These are phyloP conservation scores for Podargus strigoides DNA, from an alignment of 2,797 vertebrate species.

Conservation along the genomic window DNA sequence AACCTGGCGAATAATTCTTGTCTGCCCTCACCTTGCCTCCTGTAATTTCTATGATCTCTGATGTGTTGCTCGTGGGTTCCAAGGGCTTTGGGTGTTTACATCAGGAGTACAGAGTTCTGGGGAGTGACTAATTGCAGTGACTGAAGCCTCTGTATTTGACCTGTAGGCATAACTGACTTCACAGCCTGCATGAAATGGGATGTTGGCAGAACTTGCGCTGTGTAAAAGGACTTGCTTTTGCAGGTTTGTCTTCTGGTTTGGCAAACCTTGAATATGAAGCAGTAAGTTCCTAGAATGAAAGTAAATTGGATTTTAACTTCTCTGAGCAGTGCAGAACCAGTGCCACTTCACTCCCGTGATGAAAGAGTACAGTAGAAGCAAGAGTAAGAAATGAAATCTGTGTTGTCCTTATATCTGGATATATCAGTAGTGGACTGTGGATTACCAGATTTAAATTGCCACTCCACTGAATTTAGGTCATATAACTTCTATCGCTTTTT, in stretches of 20 bases:
- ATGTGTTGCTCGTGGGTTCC: neutral
- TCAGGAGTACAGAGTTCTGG: conserved; percentile 22
- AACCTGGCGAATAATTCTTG: conserved; percentile 16
- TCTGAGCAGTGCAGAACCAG: neutral
- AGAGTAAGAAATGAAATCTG: neutral
- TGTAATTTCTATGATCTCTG: conserved; percentile 20
- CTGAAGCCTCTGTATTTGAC: neutral
- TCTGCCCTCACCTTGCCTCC: conserved; percentile 2
- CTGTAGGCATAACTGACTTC: conserved; percentile 20
- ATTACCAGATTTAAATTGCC: neutral
- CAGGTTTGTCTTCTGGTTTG: neutral
- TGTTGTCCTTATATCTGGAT: neutral
- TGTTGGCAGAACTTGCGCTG: neutral
- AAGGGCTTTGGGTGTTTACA: conserved; percentile 24
- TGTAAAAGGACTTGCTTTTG: neutral
- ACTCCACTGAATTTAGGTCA: neutral
- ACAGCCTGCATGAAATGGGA: neutral
- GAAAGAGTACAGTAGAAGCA: neutral
- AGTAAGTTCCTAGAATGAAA: neutral
- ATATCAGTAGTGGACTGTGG: neutral
- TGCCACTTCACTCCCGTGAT: neutral
- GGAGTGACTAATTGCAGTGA: conserved; percentile 2
- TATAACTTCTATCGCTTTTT: neutral
- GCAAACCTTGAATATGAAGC: neutral
- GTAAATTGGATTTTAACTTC: neutral